Base-by-base conservation (phyloP, 2,113 vertebrate genomes). In the Electrona antarctica region DNA sequence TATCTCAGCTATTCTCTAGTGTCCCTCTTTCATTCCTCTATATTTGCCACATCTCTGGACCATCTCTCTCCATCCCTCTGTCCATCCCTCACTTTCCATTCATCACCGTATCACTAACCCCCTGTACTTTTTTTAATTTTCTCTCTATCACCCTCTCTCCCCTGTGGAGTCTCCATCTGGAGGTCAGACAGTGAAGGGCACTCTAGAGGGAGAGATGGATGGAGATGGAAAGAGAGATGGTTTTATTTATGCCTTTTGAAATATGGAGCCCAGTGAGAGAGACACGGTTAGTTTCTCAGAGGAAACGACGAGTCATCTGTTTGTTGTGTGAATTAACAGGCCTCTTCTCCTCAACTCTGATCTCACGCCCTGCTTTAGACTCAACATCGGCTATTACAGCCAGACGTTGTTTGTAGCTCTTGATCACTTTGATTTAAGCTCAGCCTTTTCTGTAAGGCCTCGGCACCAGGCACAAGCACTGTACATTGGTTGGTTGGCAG, bases 181-280 rank as follows among this genome's bases (percentile, higher is more conserved):
- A 93, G 92, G 92, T 92, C 91, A 92, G 83, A 85, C 72, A 71
- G 74, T 89, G 90, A 92, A 93, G 92, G 93, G 85, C 91, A 87
- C 72, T 88, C 61, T 33, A 8, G 67, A 77, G 68, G 67, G 57
- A 81, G 76, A 47, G 21, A 63, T 51, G 56, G n/a, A 67, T 60
- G 47, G 48, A 76, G 41, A 59, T 7, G 63, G 49, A 50, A 71
- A 21, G 48, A 60, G 70, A 52, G 58, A 77, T 75, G n/a, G 48
- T 28, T 15, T 63, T 21, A 64, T 12, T 63, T 21, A 64, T 12
- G 63, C 1, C 48, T 8, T 10, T 8, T 45, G 54, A 21, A 13
- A 21, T 8, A 66, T 7, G 21, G 8, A 41, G 11, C 11, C 21
- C 7, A 8, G 74, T 10, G 65, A 10, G 54, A 15, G 1, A n/a